Percentiles rank a stretch among this genome's conserved stretches.
These are phyloP conservation scores for Pegoplata infirma DNA, from an alignment of 2,888 invertebrate genomes.

Conservation along the genomic window DNA sequence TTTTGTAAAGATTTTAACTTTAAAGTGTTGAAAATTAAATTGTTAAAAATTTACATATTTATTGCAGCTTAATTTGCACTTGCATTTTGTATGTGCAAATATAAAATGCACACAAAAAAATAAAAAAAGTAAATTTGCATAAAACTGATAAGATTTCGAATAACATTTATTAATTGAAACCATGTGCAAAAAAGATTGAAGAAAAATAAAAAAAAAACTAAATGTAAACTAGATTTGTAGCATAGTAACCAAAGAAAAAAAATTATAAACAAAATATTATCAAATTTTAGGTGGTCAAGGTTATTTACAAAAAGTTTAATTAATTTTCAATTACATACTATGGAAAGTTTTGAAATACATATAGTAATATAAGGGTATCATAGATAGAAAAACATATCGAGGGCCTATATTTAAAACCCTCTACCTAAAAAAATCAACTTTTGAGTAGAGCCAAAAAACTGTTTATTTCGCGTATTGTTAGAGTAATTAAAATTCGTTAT, in stretches of 20 bases:
- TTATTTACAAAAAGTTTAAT: background rate
- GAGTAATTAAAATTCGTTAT: too few species aligned
- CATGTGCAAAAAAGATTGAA: slow-evolving; percentile 34
- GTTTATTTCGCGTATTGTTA: too few species aligned
- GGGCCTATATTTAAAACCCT: too few species aligned
- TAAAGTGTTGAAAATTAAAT: slow-evolving; percentile 50
- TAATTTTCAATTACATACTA: background rate
- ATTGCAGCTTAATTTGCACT: slow-evolving; percentile 54
- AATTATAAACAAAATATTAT: slow-evolving; percentile 4
- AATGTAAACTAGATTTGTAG: slow-evolving; percentile 19
- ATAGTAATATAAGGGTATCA: too few species aligned
- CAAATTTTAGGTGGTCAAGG: slow-evolving; percentile 44
- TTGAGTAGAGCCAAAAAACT: too few species aligned
- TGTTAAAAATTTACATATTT: slow-evolving; percentile 56
- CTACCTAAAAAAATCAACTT: too few species aligned
- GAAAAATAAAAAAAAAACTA: background rate
- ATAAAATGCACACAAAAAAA: background rate
- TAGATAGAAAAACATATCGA: too few species aligned
- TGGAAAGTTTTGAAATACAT: background rate
- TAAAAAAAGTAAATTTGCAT: slow-evolving; percentile 50
- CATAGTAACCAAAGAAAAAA: background rate
- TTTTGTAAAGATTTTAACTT: slow-evolving; percentile 25
- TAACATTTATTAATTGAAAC: slow-evolving; percentile 59
- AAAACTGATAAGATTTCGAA: slow-evolving; percentile 57
- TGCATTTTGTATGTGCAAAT: slow-evolving; percentile 9